Percentiles rank a stretch among this genome's conserved stretches.
Conservation (phyloP, 2,888 invertebrate genomes). For the Cephus spinipes region DNA sequence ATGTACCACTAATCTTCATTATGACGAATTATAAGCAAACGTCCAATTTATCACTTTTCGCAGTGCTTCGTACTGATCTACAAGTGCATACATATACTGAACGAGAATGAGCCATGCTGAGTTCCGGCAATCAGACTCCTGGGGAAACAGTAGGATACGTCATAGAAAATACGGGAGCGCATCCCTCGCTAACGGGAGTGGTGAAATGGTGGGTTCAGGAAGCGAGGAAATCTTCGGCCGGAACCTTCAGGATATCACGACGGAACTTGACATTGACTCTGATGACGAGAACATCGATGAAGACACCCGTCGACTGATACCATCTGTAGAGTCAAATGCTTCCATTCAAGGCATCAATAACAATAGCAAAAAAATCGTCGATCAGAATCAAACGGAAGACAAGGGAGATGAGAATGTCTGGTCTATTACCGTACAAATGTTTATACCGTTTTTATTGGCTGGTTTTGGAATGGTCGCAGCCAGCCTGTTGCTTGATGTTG, state of each 20-base stretch:
- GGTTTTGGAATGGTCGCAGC: slow-evolving; percentile 94
- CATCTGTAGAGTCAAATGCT: slow-evolving; percentile 34
- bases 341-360: slow-evolving; percentile 28
- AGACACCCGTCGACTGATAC: slow-evolving; percentile 52
- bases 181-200: slow-evolving; percentile 8
- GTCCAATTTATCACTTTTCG: slow-evolving; percentile 13
- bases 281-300: slow-evolving; percentile 48
- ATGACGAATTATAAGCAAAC: background rate
- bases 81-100: slow-evolving; percentile 29
- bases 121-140: slow-evolving; percentile 33
- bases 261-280: slow-evolving; percentile 54
- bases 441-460: slow-evolving; percentile 86
- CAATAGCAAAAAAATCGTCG: slow-evolving; percentile 16
- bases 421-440: slow-evolving; percentile 83
- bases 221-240: slow-evolving; percentile 53
- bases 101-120: slow-evolving; percentile 57
- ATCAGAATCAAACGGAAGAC: slow-evolving; percentile 26
- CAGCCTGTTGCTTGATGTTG: slow-evolving; percentile 84
- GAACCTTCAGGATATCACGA: slow-evolving; percentile 47
- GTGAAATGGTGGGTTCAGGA: slow-evolving; percentile 59
- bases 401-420: slow-evolving; percentile 71
- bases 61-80: slow-evolving; percentile 43
- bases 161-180: slow-evolving; percentile 45
- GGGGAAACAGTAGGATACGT: slow-evolving; percentile 42
- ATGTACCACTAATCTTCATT: background rate